Evolutionary conservation across 2,113 vertebrate species (phyloP), one percentile per base, ranked within the genome.

Genomic region (Carollia perspicillata): DNA sequence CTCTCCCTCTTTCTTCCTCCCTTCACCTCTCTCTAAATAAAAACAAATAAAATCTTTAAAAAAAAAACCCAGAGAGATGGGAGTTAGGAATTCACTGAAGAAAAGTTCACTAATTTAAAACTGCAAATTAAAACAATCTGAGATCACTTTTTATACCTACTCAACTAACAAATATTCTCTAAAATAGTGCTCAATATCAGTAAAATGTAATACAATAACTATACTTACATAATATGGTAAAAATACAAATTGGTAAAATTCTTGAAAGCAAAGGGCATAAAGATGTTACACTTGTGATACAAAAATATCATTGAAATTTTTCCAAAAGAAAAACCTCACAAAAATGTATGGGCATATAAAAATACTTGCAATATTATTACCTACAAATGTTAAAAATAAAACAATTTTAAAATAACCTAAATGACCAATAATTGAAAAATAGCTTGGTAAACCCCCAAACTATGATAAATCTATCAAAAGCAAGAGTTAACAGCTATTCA

Each of bases 271-370:
- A 81, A 88, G n/a, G 23, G 30, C 74, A 87, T 53, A 66, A 87
- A 68, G 37, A 95, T 65, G 23, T 44, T 84, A 84, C 40, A 68
- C 23, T 20, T 84, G 55, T 90, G 75, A 74, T 93, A n/a, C 6
- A 94, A 92, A 4, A 95, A 74, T 86, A 88, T 35, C 74, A 87
- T 55, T 42, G 35, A 22, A 81, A 93, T 40, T 93, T 84, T 95
- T 79, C 65, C 79, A 92, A 95, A 96, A 60, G 26, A 49, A 87
- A 96, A 95, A 84, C 78, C 10, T 66, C 23, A 72, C 10, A 95
- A 92, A 90, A 95, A 89, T 11, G 28, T 37, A 42, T 22, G 37
- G n/a, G 12, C 47, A 84, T 75, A 93, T 65, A 77, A 96, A 90
- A 81, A 87, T 26, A 65, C 9, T 20, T 81, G 6, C 26, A 79